These are phyloP conservation scores for Hippocampus zosterae DNA, from an alignment of 2,113 vertebrate species.

Conservation along the genomic window DNA sequence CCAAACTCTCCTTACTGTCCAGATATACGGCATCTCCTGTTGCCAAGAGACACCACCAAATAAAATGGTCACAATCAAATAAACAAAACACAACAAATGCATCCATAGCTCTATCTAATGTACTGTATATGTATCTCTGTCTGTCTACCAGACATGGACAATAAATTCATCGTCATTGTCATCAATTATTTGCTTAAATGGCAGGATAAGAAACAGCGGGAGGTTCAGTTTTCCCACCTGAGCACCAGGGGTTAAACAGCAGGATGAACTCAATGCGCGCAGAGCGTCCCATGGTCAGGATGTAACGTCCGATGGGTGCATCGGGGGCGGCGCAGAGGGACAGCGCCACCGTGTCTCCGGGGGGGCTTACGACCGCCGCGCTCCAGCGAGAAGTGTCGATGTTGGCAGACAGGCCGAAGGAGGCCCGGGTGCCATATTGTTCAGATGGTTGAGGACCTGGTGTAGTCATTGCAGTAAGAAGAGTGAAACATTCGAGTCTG, in stretches of 20 bases:
- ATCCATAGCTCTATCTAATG: too few species aligned
- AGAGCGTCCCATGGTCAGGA: slow-evolving; percentile 70
- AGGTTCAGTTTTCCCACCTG: slow-evolving; percentile 72
- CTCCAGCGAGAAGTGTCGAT: slow-evolving; percentile 73
- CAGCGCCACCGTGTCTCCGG: slow-evolving; percentile 61
- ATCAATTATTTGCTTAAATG: not conserved
- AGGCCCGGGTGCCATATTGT: slow-evolving; percentile 75
- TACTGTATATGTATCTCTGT: too few species aligned
- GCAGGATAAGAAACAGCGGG: not conserved
- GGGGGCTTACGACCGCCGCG: slow-evolving; percentile 65
- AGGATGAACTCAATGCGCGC: slow-evolving; percentile 71
- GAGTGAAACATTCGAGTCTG: slow-evolving; percentile 9
- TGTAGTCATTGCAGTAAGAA: slow-evolving; percentile 2
- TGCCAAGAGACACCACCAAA: slow-evolving; percentile 22
- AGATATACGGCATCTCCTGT: slow-evolving; percentile 83
- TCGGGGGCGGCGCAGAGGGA: slow-evolving; percentile 71
- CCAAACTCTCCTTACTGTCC: slow-evolving; percentile 65
- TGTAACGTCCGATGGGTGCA: slow-evolving; percentile 81
- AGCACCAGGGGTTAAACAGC: slow-evolving; percentile 92
- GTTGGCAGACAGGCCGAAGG: slow-evolving; percentile 69
- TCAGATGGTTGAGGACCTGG: slow-evolving; percentile 80
- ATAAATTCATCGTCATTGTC: too few species aligned
- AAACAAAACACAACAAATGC: too few species aligned
- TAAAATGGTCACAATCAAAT: not conserved
- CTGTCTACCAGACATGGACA: too few species aligned